A percentile compares a stretch with the other conserved stretches of the same genome.
Evolutionary conservation across 2,797 vertebrate species (phyloP).

Genomic region (Apodemus agrarius): DNA sequence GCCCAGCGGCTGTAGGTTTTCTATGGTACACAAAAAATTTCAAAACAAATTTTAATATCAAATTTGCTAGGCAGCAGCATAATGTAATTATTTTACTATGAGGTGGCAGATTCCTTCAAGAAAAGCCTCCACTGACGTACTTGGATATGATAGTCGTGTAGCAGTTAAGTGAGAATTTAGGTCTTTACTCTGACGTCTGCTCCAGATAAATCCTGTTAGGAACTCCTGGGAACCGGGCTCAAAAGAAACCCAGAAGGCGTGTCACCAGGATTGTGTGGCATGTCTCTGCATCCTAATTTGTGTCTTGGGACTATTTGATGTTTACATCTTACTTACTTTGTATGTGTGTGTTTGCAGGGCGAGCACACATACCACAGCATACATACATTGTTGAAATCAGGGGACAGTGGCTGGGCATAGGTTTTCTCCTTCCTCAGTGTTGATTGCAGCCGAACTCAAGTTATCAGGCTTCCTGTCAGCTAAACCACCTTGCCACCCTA

Average conservation of each 20-base stretch:
- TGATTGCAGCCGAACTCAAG: not conserved
- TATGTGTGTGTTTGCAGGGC: not conserved
- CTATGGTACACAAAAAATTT: not conserved
- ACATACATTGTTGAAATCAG: not conserved
- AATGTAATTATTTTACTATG: constrained; percentile 1
- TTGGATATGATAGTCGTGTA: not conserved
- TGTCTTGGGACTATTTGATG: not conserved
- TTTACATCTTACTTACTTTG: not conserved
- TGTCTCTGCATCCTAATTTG: not conserved
- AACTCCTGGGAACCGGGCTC: not conserved
- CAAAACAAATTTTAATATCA: not conserved
- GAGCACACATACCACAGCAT: no score
- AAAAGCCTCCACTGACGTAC: not conserved
- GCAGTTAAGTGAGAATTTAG: not conserved
- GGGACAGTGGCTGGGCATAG: not conserved
- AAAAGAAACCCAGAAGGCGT: not conserved
- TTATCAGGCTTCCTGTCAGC: not conserved
- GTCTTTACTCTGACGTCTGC: not conserved
- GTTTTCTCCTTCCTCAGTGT: no score
- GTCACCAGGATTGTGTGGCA: not conserved
- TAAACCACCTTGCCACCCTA: not conserved
- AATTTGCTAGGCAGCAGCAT: not conserved
- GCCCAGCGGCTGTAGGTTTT: not conserved
- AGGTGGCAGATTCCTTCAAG: not conserved
- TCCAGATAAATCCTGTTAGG: not conserved